Evolutionary conservation across 1,140 invertebrate species (phyloP).

Genomic region (Sesamia nonagrioides): DNA sequence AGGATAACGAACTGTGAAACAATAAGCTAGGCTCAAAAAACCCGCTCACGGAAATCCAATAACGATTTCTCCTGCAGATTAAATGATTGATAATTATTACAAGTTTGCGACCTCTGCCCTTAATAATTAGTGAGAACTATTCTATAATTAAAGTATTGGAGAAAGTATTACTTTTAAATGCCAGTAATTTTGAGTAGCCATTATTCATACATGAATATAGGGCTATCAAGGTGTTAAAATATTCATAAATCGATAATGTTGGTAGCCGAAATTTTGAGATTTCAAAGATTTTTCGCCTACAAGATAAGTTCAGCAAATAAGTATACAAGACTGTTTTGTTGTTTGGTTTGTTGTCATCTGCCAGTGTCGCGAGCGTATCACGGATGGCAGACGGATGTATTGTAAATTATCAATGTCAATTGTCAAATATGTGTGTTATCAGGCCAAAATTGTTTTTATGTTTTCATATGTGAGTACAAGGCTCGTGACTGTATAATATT

Average conservation of each 20-base stretch:
- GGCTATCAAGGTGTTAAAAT: neutral
- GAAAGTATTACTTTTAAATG: neutral
- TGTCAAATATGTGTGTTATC: too few species aligned
- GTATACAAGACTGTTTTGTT: too few species aligned
- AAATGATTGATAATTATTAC: neutral
- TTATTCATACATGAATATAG: neutral
- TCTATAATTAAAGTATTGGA: neutral
- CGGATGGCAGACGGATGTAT: too few species aligned
- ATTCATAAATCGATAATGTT: neutral
- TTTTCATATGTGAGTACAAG: too few species aligned
- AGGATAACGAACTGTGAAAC: neutral
- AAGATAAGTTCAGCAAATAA: too few species aligned
- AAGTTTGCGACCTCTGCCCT: neutral
- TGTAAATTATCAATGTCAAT: too few species aligned
- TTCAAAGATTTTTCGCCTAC: too few species aligned
- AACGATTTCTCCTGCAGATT: neutral
- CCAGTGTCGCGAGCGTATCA: too few species aligned
- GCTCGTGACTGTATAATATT: too few species aligned
- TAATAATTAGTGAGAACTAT: neutral
- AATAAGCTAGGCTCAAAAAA: neutral
- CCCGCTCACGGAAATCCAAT: neutral
- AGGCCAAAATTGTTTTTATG: too few species aligned
- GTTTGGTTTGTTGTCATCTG: too few species aligned
- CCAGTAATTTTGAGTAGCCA: neutral
- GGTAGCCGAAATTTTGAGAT: too few species aligned